A percentile compares a stretch with the other conserved stretches of the same genome.
Conservation (phyloP, 2,888 invertebrate genomes). For the Caenorhabditis parvicauda region DNA sequence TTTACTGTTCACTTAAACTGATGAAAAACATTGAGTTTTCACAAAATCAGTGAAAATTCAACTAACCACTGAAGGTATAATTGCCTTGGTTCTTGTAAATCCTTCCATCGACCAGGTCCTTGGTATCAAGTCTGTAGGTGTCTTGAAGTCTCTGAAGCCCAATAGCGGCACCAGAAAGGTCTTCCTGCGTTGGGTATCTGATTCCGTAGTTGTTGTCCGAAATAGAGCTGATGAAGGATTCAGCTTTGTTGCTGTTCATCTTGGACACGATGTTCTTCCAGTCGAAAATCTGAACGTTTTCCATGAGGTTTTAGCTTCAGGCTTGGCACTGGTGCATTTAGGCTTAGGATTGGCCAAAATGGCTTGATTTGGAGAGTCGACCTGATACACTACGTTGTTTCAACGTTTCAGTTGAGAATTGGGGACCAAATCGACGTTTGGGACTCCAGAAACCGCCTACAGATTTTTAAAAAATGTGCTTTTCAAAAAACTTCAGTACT, state of each 20-base stretch:
- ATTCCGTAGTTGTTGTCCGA: conserved; percentile 37
- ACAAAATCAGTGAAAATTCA: background rate
- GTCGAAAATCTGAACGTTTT: conserved; percentile 33
- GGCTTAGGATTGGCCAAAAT: no score
- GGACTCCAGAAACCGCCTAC: no score
- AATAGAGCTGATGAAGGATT: conserved; percentile 44
- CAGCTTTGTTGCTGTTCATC: conserved; percentile 55
- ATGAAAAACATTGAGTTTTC: no score
- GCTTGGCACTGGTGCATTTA: no score
- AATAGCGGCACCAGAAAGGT: conserved; percentile 88
- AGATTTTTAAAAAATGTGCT: no score
- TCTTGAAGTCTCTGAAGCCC: conserved; percentile 90
- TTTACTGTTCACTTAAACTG: no score
- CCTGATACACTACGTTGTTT: no score
- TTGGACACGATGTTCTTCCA: conserved; percentile 43
- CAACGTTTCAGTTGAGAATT: no score
- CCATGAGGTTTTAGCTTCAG: no score
- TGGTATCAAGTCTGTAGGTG: conserved; percentile 68
- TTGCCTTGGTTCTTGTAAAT: conserved; percentile 45
- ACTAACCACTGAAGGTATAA: conserved; percentile 58
- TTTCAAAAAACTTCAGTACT: no score
- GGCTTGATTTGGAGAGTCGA: no score
- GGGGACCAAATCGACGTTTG: no score
- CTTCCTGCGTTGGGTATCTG: conserved; percentile 73
- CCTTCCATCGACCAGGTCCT: conserved; percentile 80